Percentiles rank a stretch among this genome's conserved stretches.
Evolutionary conservation across 2,888 invertebrate genomes (phyloP).

Genomic region (Apamea crenata): DNA sequence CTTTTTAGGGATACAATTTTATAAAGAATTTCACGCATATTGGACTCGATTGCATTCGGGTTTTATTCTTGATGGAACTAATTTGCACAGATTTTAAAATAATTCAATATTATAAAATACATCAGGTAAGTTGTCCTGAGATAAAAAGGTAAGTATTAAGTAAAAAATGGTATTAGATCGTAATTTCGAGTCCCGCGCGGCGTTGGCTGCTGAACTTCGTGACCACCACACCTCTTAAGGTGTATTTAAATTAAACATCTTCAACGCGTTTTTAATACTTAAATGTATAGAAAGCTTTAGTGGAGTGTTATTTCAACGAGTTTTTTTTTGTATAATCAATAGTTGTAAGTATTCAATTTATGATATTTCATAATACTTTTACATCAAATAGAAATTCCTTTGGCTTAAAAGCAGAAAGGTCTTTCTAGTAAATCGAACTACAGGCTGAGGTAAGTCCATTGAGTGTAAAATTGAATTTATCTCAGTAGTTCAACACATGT

Average conservation of each 20-base stretch:
- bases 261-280: background rate
- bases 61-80: too few species aligned
- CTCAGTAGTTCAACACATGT: background rate
- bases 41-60: too few species aligned
- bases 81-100: too few species aligned
- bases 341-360: too few species aligned
- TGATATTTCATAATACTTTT: background rate
- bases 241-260: background rate
- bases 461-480: conserved; percentile 20
- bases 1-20: too few species aligned
- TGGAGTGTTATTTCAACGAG: background rate
- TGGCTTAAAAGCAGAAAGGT: background rate
- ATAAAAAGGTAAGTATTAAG: too few species aligned
- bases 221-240: background rate
- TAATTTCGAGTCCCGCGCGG: too few species aligned
- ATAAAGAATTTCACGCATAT: too few species aligned
- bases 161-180: too few species aligned
- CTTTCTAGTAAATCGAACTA: background rate
- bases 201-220: too few species aligned
- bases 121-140: too few species aligned
- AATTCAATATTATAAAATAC: too few species aligned
- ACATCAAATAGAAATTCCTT: background rate
- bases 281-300: background rate
- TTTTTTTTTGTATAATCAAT: background rate
- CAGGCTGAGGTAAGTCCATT: background rate